A percentile compares a stretch with the other conserved stretches of the same genome.
These are phyloP conservation scores for Chunga burmeisteri DNA, from an alignment of 2,113 vertebrate genomes.

Conservation along the genomic window DNA sequence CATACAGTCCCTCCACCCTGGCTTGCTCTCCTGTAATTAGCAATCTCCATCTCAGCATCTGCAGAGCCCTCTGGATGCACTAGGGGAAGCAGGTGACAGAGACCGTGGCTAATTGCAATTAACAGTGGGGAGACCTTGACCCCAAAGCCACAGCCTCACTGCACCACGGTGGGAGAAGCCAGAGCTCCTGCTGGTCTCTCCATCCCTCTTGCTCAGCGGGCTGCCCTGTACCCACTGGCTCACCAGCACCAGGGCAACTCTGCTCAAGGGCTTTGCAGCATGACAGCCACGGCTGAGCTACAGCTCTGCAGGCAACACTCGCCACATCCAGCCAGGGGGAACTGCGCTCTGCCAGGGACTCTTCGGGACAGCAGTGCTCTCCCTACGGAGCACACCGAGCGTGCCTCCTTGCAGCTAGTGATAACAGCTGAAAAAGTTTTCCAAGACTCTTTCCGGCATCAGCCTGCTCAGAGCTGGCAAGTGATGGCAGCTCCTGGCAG, in stretches of 20 bases:
- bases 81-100: neutral
- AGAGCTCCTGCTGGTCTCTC: neutral
- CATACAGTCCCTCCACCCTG: neutral
- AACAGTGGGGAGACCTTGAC: neutral
- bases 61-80: neutral
- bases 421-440: neutral
- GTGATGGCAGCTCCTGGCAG: neutral
- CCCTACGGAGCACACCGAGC: neutral
- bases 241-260: neutral
- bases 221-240: neutral
- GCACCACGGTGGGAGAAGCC: neutral
- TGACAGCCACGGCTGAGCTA: neutral
- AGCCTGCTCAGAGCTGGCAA: neutral
- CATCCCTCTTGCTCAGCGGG: neutral
- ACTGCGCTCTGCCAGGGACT: neutral
- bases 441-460: neutral
- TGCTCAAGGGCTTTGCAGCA: neutral
- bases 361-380: accelerated
- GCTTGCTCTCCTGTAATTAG: neutral
- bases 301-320: neutral
- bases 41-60: neutral
- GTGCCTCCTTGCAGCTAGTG: neutral
- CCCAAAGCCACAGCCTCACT: neutral
- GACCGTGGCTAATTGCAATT: neutral
- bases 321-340: accelerated